Conservation (phyloP, 2,113 vertebrate species). For the Myiozetetes cayanensis region DNA sequence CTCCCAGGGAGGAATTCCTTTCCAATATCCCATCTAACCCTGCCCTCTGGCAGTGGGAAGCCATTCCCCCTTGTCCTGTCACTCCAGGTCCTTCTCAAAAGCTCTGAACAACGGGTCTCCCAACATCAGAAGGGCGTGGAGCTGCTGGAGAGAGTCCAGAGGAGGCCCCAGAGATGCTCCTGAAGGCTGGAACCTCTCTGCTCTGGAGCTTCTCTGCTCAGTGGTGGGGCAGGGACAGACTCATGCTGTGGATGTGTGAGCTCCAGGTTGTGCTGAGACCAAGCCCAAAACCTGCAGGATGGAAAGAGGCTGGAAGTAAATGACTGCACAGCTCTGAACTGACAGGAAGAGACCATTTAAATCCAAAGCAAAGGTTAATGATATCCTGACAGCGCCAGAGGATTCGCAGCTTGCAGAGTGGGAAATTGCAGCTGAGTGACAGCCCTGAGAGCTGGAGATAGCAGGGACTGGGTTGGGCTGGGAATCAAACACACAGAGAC, state of each 20-base stretch:
- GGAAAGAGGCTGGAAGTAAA: neutral
- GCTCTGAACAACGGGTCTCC: accelerated
- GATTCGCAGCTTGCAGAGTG: neutral
- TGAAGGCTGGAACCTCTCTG: neutral
- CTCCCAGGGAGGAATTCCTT: neutral
- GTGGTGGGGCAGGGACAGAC: neutral
- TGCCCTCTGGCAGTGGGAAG: neutral
- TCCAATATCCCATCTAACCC: neutral
- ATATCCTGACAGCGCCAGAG: neutral
- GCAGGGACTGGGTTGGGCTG: neutral
- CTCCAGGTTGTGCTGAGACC: accelerated
- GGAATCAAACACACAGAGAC: neutral
- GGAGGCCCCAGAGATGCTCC: neutral
- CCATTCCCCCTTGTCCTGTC: neutral
- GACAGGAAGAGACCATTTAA: neutral
- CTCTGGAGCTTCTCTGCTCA: no score
- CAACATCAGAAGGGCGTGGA: neutral
- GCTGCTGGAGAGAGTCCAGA: neutral
- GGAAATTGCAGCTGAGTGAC: neutral
- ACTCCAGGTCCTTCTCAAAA: no score
- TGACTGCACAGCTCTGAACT: neutral
- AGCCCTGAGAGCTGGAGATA: neutral
- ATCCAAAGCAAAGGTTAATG: constrained; percentile 30
- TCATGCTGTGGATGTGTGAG: neutral
- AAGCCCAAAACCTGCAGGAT: neutral